Conservation (phyloP, 1,140 invertebrate genomes). For the Zaprionus taronus region DNA sequence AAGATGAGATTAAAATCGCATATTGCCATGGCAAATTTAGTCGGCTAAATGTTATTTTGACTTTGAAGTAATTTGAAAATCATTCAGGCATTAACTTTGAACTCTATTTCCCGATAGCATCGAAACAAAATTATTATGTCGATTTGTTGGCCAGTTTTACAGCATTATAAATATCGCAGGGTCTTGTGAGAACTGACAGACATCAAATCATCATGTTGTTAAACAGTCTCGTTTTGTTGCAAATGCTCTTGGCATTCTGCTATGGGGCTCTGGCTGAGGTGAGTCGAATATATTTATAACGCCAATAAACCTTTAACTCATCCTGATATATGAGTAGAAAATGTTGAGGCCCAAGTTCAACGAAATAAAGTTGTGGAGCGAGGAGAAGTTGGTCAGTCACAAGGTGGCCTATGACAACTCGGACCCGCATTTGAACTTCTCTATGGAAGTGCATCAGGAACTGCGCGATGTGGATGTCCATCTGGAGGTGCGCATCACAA, state of each 20-base stretch:
- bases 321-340: constrained; percentile 56
- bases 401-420: constrained; percentile 63
- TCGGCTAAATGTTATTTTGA: constrained; percentile 45
- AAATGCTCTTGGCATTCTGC: constrained; percentile 53
- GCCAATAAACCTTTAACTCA: not conserved
- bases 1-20: constrained; percentile 28
- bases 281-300: constrained; percentile 9
- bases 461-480: constrained; percentile 68
- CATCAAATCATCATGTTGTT: constrained; percentile 50
- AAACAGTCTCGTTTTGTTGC: constrained; percentile 36
- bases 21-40: constrained; percentile 39
- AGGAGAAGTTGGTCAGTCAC: constrained; percentile 69
- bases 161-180: constrained; percentile 52
- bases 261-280: constrained; percentile 56
- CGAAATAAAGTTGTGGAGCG: constrained; percentile 74
- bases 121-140: constrained; percentile 29
- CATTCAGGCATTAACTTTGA: constrained; percentile 48
- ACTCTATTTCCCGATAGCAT: constrained; percentile 48
- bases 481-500: constrained; percentile 56
- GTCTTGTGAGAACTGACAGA: constrained; percentile 13
- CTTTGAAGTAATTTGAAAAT: constrained; percentile 44
- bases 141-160: not conserved
- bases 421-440: constrained; percentile 78
- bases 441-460: constrained; percentile 71
- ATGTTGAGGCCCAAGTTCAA: constrained; percentile 78